Evolutionary conservation across 2,797 vertebrate genomes (phyloP), one percentile per base, ranked within the genome.

Genomic region (Tachyglossus aculeatus): DNA sequence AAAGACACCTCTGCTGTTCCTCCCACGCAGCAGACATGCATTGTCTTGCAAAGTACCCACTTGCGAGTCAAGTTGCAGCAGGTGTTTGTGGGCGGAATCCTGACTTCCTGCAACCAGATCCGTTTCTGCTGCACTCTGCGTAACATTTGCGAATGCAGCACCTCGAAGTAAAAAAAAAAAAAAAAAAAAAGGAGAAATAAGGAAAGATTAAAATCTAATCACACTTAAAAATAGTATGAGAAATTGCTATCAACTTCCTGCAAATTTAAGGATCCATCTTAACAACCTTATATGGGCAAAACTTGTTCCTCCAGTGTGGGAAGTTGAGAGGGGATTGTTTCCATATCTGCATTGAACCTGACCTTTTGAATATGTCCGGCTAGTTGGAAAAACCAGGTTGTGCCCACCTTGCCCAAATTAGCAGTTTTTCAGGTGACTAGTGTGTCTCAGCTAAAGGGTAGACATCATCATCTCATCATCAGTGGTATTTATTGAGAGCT

Each of bases 181-280:
- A 67, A 24, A 78, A 71, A 74, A 74, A 85, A 74, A 81, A 72
- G 33, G 68, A 66, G 66, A 25, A 71, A 75, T 68, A 67, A 43
- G 56, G 81, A 67, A 74, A 58, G 58, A 80, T 74, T 71, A 74
- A 78, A 84, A 80, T 74, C 81, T 7, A 36, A 55, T 60, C 14
- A 63, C 74, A 16, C 37, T 29, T 79, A 71, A 77, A 82, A 81
- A 83, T 67, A 83, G 71, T 50, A 56, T 66, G 69, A 67, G 22
- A 51, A 21, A 73, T 18, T 25, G 67, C 22, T 61, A 78, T 80
- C 9, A 63, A 74, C 55, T 56, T 72, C 72, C 60, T 83, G 54
- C 24, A 33, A 71, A 70, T 56, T 39, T 43, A 77, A 79, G 82
- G 51, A 48, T 3, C 25, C 45, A 63, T 81, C 61, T 39, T 55